Conservation (phyloP, 1,140 invertebrate genomes). For the Achroia grisella region DNA sequence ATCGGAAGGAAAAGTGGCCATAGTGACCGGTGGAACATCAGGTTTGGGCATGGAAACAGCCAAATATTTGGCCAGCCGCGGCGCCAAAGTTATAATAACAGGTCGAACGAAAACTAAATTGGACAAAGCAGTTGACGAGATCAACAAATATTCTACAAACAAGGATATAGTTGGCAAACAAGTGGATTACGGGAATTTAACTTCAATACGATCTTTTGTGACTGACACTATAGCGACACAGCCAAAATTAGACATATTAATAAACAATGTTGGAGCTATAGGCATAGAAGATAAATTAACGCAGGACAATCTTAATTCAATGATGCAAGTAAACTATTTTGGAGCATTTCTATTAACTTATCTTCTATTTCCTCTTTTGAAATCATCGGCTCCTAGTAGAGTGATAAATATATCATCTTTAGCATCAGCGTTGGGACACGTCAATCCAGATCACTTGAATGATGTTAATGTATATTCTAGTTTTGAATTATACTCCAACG, state of each 20-base stretch:
- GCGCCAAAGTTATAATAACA: conserved; percentile 86
- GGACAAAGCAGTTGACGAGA: conserved; percentile 75
- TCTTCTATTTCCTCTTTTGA: conserved; percentile 74
- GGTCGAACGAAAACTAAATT: conserved; percentile 80
- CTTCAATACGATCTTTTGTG: conserved; percentile 32
- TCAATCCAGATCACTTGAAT: conserved; percentile 79
- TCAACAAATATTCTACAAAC: conserved; percentile 65
- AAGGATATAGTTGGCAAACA: conserved; percentile 70
- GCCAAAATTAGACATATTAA: conserved; percentile 70
- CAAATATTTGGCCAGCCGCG: conserved; percentile 83
- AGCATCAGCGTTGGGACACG: conserved; percentile 70
- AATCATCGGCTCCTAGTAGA: conserved; percentile 75
- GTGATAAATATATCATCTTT: conserved; percentile 68
- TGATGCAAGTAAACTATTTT: conserved; percentile 74
- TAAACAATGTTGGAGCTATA: conserved; percentile 74
- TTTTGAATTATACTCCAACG: conserved; percentile 79
- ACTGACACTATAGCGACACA: conserved; percentile 47
- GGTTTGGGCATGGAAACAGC: conserved; percentile 84
- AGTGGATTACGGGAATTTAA: conserved; percentile 39
- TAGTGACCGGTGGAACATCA: conserved; percentile 92
- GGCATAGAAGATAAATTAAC: conserved; percentile 45
- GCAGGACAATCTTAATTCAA: conserved; percentile 71
- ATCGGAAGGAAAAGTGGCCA: conserved; percentile 89
- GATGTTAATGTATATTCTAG: conserved; percentile 66
- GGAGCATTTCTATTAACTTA: conserved; percentile 75